phyloP scores from a whole-genome alignment of 1,140 invertebrate genomes.

The Thaumatotibia leucotreta region DNA sequence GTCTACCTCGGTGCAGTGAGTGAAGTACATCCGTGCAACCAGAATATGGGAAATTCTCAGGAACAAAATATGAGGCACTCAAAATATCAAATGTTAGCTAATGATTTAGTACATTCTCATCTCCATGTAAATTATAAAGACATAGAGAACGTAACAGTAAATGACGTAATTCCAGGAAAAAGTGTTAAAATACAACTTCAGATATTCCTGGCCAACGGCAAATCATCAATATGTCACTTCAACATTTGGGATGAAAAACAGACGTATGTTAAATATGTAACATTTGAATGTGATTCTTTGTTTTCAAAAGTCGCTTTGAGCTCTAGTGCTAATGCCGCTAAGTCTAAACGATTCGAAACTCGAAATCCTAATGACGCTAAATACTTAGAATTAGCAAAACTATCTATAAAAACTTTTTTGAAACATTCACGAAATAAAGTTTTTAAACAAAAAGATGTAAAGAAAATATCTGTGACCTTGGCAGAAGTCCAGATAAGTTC shows the following conservation, averaged over 20 bases:
- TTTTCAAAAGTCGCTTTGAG: not conserved
- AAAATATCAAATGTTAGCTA: not conserved
- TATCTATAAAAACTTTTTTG: not conserved
- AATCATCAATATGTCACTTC: not conserved
- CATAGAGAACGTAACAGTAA: slow-evolving; percentile 26
- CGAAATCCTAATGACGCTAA: not conserved
- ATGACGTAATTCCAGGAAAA: slow-evolving; percentile 36
- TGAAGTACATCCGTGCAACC: no score
- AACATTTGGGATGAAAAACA: not conserved
- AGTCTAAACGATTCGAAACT: not conserved
- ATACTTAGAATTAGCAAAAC: not conserved
- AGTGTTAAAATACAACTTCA: not conserved
- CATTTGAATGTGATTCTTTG: not conserved
- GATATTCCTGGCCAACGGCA: not conserved
- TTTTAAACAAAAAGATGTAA: not conserved
- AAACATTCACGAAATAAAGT: not conserved
- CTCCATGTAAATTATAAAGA: not conserved
- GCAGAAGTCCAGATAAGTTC: not conserved
- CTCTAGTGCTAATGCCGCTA: not conserved
- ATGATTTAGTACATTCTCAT: not conserved
- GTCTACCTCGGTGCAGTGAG: no score
- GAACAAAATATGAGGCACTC: not conserved
- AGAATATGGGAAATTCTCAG: no score
- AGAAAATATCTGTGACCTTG: not conserved
- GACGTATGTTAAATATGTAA: not conserved